These are phyloP conservation scores for Oreamnos americanus DNA, from an alignment of 2,113 vertebrate species.

Conservation along the genomic window DNA sequence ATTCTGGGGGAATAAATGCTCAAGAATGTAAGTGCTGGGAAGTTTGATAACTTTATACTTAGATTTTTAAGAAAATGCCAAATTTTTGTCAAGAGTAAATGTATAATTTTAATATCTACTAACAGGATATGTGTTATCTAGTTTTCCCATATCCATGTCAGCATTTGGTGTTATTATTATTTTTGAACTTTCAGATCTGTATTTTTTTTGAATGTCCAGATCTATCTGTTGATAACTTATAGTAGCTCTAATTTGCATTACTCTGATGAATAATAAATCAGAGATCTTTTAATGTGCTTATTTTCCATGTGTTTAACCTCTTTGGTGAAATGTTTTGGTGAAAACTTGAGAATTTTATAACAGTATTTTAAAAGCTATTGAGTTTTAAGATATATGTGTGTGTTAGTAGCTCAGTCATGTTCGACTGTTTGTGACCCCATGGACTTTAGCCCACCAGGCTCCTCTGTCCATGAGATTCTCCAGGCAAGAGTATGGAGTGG, in stretches of 20 bases:
- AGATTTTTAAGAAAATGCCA: neutral
- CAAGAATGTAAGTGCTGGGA: neutral
- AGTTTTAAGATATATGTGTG: neutral
- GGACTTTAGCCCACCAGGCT: neutral
- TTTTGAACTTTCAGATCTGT: neutral
- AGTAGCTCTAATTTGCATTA: neutral
- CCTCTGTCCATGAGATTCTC: neutral
- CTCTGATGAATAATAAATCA: neutral
- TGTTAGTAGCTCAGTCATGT: neutral
- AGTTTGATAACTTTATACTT: neutral
- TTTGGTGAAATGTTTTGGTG: neutral
- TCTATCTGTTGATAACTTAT: neutral
- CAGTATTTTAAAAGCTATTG: neutral
- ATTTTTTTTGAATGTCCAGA: neutral
- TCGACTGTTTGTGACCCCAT: accelerated
- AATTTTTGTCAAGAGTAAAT: neutral
- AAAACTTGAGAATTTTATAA: neutral
- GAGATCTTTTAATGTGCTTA: neutral
- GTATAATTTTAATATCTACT: neutral
- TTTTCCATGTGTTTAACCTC: neutral
- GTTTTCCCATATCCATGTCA: neutral
- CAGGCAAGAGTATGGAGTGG: neutral
- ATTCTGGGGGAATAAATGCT: neutral
- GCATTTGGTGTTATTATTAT: neutral
- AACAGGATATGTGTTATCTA: neutral